Percentiles rank a stretch among this genome's conserved stretches.
Evolutionary conservation across 2,113 vertebrate genomes (phyloP).

Genomic region (Rhea americana): DNA sequence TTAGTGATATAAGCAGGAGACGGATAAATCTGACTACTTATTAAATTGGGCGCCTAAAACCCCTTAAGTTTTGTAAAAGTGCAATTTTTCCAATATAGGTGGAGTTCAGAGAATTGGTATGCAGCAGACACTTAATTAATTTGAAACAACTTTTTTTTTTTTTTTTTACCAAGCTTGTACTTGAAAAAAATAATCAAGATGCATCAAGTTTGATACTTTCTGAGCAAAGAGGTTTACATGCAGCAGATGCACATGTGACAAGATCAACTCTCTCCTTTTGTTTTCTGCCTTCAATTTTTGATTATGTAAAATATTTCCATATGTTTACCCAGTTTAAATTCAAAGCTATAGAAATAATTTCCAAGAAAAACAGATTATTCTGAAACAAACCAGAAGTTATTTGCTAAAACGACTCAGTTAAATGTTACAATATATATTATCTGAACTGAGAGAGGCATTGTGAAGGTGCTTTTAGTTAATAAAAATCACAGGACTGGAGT

Average conservation of each 20-base stretch:
- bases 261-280: neutral
- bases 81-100: neutral
- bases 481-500: conserved; percentile 18
- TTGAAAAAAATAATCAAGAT: neutral
- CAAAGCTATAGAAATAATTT: conserved; percentile 16
- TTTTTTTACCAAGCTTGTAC: neutral
- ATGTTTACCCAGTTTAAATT: conserved; percentile 13
- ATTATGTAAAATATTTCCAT: conserved; percentile 21
- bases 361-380: neutral
- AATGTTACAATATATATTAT: neutral
- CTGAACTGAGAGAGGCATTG: neutral
- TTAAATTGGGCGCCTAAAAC: neutral
- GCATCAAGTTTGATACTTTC: neutral
- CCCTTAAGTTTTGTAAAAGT: neutral
- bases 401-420: neutral
- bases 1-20: neutral
- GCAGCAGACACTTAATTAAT: neutral
- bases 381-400: conserved; percentile 15
- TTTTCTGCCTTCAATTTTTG: neutral
- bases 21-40: neutral
- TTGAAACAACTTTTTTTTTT: neutral
- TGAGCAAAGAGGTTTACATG: neutral
- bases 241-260: neutral
- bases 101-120: neutral
- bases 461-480: neutral